Percentiles rank a stretch among this genome's conserved stretches.
Conservation (phyloP, 2,113 vertebrate genomes). For the Lethenteron camtschaticum region DNA sequence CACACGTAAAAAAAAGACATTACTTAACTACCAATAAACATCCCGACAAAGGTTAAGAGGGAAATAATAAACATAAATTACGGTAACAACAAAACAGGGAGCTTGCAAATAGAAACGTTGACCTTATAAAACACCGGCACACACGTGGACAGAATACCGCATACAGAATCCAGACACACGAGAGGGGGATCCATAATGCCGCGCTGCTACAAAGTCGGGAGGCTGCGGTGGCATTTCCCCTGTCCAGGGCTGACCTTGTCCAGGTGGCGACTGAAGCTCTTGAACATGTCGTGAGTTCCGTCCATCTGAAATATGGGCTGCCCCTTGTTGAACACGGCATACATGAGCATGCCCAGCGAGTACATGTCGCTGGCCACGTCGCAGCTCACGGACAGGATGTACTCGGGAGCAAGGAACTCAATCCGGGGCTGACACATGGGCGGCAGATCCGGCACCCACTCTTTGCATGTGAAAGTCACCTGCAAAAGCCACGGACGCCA, state of each 20-base stretch:
- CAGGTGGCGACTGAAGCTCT: conserved; percentile 89
- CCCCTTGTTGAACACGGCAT: conserved; percentile 89
- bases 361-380: conserved; percentile 96
- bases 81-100: background rate
- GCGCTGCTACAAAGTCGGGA: no score
- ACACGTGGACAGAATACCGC: no score
- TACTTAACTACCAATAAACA: no score
- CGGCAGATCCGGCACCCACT: conserved; percentile 93
- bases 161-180: no score
- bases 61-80: background rate
- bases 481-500: conserved; percentile 15
- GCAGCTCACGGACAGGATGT: conserved; percentile 93
- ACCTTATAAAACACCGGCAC: background rate
- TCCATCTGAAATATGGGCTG: conserved; percentile 87
- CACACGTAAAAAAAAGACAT: no score
- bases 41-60: no score
- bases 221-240: no score
- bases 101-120: background rate
- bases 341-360: conserved; percentile 63
- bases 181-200: no score
- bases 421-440: conserved; percentile 84
- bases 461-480: conserved; percentile 75
- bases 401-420: conserved; percentile 86
- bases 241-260: conserved; percentile 45
- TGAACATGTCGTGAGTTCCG: conserved; percentile 86